Base-by-base conservation (phyloP, 1,140 invertebrate species). In the Drosophila rufa region DNA sequence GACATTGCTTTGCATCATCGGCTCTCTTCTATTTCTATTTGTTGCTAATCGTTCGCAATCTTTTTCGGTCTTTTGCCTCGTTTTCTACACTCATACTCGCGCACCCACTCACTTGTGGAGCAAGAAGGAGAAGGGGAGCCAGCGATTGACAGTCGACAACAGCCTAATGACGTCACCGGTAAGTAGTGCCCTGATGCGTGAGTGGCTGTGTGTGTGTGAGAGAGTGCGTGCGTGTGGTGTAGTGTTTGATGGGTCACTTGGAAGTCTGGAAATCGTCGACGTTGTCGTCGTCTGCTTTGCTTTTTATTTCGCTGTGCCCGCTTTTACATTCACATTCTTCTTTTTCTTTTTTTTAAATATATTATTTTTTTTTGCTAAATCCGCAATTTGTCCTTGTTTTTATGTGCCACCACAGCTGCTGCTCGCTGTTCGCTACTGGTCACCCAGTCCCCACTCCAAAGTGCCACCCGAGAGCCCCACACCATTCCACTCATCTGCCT, bases 361-460 rank as follows among this genome's bases (percentile, higher is more conserved):
- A 15, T 55, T 14, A 2, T 53, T 11, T 2, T 22, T 38, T 67
- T 71, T 68, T 80, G 77, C 66, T 80, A 77, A 84, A 80, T 84
- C 67, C 61, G 71, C 82, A 84, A 77, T 85, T 85, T 85, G 82
- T 84, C 67, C 82, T 84, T 80, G 77, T 67, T 84, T 84, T 73
- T 84, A 64, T 84, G 48, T 67, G 65, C 70, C 65, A 65, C 65
- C 65, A 70, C 75, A 83, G 80, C 80, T 84, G 61, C 77, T 70
- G 36, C 27, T 22, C 33, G 11, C 71, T 70, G 36, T 19, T 22
- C 33, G 11, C 43, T 51, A 36, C 19, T 53, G 46, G 46, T 69
- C 27, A 68, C 66, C 62, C 66, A 53, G 59, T 47, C 64, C 58
- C 53, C 53, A 56, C 53, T 40, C 53, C 53, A 56, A 40, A 40